These are phyloP conservation scores for Hesperia comma DNA, from an alignment of 2,888 invertebrate genomes.

Conservation along the genomic window DNA sequence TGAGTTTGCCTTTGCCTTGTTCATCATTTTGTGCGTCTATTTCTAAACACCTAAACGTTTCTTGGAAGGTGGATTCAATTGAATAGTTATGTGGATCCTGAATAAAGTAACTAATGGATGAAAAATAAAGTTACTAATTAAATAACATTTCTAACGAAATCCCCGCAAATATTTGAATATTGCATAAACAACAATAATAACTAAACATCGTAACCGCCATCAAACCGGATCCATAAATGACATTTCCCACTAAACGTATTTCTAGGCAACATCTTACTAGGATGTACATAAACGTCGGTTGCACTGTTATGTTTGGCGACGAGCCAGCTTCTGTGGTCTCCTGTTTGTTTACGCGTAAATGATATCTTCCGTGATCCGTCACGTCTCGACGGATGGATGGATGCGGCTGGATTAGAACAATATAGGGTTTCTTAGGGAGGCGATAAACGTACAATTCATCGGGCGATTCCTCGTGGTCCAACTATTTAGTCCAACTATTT, in stretches of 20 bases:
- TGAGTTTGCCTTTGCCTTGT: no score
- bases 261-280: constrained; percentile 1
- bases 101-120: no score
- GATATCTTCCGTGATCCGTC: constrained; percentile 23
- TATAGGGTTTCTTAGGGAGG: constrained; percentile 4
- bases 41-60: no score
- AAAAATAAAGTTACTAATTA: no score
- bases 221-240: constrained; percentile 1
- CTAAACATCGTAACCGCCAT: not conserved
- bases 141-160: no score
- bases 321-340: constrained; percentile 17
- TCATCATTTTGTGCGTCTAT: no score
- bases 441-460: no score
- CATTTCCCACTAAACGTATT: not conserved
- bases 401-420: not conserved
- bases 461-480: no score
- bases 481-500: no score
- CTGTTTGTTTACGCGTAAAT: constrained; percentile 13
- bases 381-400: constrained; percentile 17
- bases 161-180: not conserved
- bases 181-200: no score
- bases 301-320: constrained; percentile 7
- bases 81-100: no score
- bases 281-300: not conserved
- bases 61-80: no score